Evolutionary conservation across 2,113 vertebrate species (phyloP), one percentile per base, ranked within the genome.

Genomic region (Malurus melanocephalus): DNA sequence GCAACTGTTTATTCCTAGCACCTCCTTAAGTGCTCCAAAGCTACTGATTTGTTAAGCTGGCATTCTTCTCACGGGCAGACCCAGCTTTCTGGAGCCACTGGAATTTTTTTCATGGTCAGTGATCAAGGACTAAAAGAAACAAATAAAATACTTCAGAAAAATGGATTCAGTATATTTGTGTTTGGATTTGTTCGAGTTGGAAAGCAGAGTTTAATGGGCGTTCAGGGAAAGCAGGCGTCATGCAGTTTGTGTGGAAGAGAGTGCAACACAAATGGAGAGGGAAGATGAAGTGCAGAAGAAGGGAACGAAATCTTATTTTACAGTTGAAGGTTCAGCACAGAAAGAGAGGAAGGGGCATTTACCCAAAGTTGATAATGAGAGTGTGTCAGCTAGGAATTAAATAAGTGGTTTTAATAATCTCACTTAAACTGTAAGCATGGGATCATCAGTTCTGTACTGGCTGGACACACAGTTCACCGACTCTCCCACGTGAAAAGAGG

Each of bases 41-140:
- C 93, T 90, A 94, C 95, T 93, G 93, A 94, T 96, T 93, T 96
- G 94, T 97, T 94, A 94, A 93, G 83, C 92, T 96, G 94, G 85
- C 92, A 82, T 93, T 87, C 92, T 95, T 95, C 94, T 96, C 93
- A 71, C 24, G 56, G 90, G 89, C 91, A 92, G 87, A 95, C 88
- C 69, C 87, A 89, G 82, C 71, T 93, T 89, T 76, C 91, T 89
- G 59, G 93, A 92, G 77, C 86, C 95, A 85, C 94, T 93, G 95
- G 69, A 92, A 90, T 90, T 48, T 40, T 40, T 82, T 95, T 92
- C 76, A 69, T 94, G 89, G 94, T 87, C 88, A 83, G 51, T 53
- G 85, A 89, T 88, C 89, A 89, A 85, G 81, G 92, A 77, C 66
- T 90, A 60, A 79, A 91, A 83, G 85, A 80, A 93, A 88, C 71